A percentile compares a stretch with the other conserved stretches of the same genome.
These are phyloP conservation scores for Leptinotarsa undecemlineata DNA, from an alignment of 1,140 invertebrate genomes.

Conservation along the genomic window DNA sequence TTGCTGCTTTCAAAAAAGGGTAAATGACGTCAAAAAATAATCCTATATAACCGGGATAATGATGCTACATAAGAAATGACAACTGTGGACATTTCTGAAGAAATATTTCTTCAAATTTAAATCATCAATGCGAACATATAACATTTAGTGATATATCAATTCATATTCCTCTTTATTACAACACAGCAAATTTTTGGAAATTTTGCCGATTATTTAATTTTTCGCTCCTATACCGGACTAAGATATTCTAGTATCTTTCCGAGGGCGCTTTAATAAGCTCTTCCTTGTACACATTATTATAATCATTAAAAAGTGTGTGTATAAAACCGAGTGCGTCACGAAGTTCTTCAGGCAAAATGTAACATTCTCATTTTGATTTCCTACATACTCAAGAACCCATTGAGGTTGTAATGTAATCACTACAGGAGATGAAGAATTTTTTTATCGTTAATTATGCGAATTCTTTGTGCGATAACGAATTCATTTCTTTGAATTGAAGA, in stretches of 20 bases:
- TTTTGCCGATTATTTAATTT: too few species aligned
- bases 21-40: too few species aligned
- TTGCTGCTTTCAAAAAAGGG: too few species aligned
- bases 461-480: not conserved
- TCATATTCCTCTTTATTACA: too few species aligned
- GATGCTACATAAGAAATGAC: too few species aligned
- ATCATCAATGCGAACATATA: too few species aligned
- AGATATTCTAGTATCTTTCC: not conserved
- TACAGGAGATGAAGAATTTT: not conserved
- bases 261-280: constrained; percentile 11
- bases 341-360: constrained; percentile 13
- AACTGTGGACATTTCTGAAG: too few species aligned
- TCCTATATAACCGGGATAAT: too few species aligned
- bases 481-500: not conserved
- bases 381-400: constrained; percentile 4
- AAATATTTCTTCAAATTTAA: too few species aligned
- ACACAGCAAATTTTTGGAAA: not conserved
- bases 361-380: constrained; percentile 21
- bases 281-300: constrained; percentile 20
- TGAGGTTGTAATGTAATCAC: not conserved
- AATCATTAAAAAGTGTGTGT: constrained; percentile 16
- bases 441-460: not conserved
- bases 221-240: too few species aligned
- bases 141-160: too few species aligned
- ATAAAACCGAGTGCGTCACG: constrained; percentile 19